phyloP scores from a whole-genome alignment of 2,888 invertebrate species.

The Beris morrisii region DNA sequence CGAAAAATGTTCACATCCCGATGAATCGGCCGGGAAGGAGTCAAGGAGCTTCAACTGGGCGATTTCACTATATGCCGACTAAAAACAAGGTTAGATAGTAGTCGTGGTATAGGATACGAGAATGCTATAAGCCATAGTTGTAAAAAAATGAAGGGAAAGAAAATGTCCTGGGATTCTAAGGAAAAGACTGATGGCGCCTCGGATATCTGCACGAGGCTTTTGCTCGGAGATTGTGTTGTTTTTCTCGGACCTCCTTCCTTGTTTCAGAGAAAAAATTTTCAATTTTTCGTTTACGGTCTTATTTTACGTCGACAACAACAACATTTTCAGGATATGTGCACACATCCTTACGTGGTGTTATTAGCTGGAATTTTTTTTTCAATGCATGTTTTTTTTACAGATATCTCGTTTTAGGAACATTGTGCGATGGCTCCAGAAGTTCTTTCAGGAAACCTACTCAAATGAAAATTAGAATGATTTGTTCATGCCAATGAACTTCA shows the following conservation, averaged over 20 bases:
- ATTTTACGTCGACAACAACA: no score
- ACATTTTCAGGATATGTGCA: no score
- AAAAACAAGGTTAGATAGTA: constrained; percentile 25
- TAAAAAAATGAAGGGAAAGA: constrained; percentile 6
- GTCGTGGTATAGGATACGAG: constrained; percentile 8
- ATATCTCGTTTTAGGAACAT: no score
- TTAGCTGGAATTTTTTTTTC: no score
- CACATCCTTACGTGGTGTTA: no score
- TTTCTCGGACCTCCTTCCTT: background rate
- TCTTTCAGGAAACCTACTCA: no score
- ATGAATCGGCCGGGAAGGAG: constrained; percentile 17
- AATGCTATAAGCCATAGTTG: constrained; percentile 18
- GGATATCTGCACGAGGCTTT: constrained; percentile 40
- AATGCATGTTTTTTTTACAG: no score
- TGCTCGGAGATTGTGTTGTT: constrained; percentile 13
- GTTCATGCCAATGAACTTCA: no score
- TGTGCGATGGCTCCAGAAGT: no score
- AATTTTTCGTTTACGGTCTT: no score
- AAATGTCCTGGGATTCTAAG: constrained; percentile 6
- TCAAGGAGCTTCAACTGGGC: constrained; percentile 10
- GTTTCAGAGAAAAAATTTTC: no score
- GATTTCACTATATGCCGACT: constrained; percentile 1
- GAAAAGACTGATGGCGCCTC: constrained; percentile 44
- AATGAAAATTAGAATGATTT: no score
- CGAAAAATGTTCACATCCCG: constrained; percentile 18